Evolutionary conservation across 2,797 vertebrate genomes (phyloP).

Genomic region (Pristis pectinata): DNA sequence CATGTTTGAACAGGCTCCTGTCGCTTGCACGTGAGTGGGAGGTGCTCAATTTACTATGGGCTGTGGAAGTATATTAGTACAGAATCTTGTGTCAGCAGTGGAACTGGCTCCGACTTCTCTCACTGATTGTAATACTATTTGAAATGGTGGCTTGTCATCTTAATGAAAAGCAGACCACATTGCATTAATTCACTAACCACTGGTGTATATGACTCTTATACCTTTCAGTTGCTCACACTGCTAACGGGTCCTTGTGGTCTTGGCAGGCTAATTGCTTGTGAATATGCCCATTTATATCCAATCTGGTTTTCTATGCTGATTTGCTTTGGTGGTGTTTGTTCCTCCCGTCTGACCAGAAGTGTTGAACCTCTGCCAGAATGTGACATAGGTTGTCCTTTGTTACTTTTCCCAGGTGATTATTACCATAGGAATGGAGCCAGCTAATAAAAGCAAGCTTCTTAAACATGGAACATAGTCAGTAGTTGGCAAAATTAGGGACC

Average conservation of each 20-base stretch:
- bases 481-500: background rate
- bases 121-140: background rate
- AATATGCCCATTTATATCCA: background rate
- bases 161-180: background rate
- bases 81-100: background rate
- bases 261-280: background rate
- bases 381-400: background rate
- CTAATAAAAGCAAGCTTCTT: background rate
- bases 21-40: background rate
- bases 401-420: background rate
- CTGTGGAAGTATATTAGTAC: background rate
- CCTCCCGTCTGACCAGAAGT: background rate
- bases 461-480: background rate
- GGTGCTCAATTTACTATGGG: background rate
- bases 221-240: background rate
- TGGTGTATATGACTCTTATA: background rate
- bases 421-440: background rate
- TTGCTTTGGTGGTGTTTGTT: background rate
- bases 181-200: background rate
- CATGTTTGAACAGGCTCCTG: background rate
- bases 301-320: slow-evolving; percentile 3
- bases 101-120: background rate
- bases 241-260: background rate
- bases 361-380: background rate
- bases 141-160: background rate